Conservation (phyloP, 53 echinoderm and acorn worm genomes). For the Stichopus horrens region DNA sequence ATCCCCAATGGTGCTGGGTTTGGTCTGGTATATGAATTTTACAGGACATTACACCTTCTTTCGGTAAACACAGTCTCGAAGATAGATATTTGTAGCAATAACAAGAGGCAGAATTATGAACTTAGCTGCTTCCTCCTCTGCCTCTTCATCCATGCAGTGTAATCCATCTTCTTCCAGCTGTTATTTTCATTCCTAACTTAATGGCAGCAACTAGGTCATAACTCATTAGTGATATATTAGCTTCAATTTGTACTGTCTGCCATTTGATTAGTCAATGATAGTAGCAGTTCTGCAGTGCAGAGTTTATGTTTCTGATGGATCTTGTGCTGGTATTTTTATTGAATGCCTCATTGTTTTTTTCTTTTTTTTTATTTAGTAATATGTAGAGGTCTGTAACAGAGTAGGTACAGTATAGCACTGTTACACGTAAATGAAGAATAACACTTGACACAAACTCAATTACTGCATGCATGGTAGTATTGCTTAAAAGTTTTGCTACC, state of each 20-base stretch:
- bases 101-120: not conserved
- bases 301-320: not conserved
- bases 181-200: conserved; percentile 36
- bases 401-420: too few relatives aligned
- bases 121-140: not conserved
- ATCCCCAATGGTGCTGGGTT: too few relatives aligned
- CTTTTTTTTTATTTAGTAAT: too few relatives aligned
- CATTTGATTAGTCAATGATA: not conserved
- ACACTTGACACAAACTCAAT: too few relatives aligned
- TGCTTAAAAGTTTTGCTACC: too few relatives aligned
- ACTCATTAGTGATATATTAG: conserved; percentile 33
- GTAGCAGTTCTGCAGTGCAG: not conserved
- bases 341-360: not conserved
- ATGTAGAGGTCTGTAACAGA: too few relatives aligned
- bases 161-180: conserved; percentile 17
- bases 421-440: too few relatives aligned
- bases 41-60: not conserved
- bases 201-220: conserved; percentile 7
- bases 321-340: conserved; percentile 14
- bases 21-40: not conserved
- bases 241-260: not conserved
- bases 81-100: not conserved
- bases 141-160: not conserved
- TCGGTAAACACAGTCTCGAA: not conserved
- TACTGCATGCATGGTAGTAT: too few relatives aligned